A percentile compares a stretch with the other conserved stretches of the same genome.
Evolutionary conservation across 2,888 invertebrate species (phyloP).

Genomic region (Tetranychus piercei): DNA sequence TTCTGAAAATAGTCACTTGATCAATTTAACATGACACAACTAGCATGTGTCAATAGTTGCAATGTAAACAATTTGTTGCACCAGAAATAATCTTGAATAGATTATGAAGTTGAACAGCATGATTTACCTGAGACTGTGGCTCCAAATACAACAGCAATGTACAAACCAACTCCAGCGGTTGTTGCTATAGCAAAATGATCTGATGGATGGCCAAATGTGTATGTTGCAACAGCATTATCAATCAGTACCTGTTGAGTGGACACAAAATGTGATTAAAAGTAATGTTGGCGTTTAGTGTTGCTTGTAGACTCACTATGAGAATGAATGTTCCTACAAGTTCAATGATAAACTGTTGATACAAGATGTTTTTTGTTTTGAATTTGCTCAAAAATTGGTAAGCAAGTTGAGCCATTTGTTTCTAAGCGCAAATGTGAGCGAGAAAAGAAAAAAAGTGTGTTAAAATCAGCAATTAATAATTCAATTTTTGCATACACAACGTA

Average conservation of each 20-base stretch:
- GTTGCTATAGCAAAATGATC: not conserved
- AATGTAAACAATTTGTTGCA: not conserved
- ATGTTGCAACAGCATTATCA: not conserved
- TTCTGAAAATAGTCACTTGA: too few relatives aligned
- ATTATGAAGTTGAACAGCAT: not conserved
- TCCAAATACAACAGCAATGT: not conserved
- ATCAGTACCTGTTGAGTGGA: not conserved
- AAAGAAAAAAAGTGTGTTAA: too few relatives aligned
- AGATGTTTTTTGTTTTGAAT: not conserved
- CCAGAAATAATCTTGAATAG: not conserved
- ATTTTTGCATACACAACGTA: too few relatives aligned
- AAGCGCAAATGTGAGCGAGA: too few relatives aligned
- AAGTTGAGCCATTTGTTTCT: not conserved
- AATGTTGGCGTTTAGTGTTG: not conserved
- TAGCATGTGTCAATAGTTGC: too few relatives aligned
- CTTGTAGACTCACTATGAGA: not conserved
- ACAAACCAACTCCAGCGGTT: not conserved
- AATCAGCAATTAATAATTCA: too few relatives aligned
- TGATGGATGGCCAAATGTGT: not conserved
- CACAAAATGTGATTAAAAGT: too few relatives aligned
- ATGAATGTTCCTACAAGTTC: not conserved
- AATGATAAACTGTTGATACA: not conserved
- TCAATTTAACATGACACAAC: too few relatives aligned
- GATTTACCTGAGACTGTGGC: not conserved
- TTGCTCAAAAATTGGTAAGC: not conserved